phyloP scores from a whole-genome alignment of 2,797 vertebrate genomes.

The Falco novaeseelandiae region DNA sequence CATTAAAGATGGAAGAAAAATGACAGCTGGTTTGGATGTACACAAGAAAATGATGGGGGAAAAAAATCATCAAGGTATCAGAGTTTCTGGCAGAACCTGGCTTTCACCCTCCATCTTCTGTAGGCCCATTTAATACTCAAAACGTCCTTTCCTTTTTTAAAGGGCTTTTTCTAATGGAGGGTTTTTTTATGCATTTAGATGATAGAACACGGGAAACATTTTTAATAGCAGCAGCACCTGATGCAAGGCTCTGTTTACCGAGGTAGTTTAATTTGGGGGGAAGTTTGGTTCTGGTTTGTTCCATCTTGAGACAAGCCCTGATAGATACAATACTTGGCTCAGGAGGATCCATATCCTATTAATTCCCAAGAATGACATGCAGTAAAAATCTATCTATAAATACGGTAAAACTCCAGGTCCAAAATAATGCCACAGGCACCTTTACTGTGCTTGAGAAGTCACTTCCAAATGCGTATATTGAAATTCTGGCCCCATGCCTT shows the following conservation, averaged over 20 bases:
- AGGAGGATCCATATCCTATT: background rate
- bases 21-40: background rate
- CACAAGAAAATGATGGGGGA: background rate
- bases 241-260: background rate
- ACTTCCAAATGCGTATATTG: background rate
- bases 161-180: background rate
- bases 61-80: background rate
- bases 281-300: background rate
- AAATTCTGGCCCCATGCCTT: background rate
- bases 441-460: conserved; percentile 6
- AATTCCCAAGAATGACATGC: background rate
- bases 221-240: background rate
- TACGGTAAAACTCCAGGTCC: background rate
- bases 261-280: background rate
- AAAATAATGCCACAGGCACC: background rate
- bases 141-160: background rate
- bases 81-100: background rate
- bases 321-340: background rate
- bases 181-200: background rate
- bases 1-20: background rate
- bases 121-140: background rate
- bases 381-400: background rate
- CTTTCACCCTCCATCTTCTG: background rate
- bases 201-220: background rate
- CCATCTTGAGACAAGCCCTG: background rate